Base-by-base conservation (phyloP, 2,797 vertebrate species). In the Spizella passerina region DNA sequence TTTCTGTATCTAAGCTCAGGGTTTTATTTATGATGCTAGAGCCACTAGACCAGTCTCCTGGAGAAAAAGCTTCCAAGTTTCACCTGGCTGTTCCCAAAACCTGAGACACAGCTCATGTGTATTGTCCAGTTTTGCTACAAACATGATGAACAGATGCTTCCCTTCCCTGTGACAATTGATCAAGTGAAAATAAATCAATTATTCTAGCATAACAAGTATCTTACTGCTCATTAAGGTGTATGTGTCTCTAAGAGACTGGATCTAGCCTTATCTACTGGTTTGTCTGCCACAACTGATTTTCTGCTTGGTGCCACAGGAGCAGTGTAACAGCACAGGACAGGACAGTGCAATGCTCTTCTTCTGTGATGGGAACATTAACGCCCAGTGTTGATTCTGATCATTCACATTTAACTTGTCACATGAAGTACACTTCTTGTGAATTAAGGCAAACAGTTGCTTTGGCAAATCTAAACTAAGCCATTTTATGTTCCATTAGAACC, bases 91-190 rank as follows among this genome's bases (percentile, higher is more conserved):
- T 49, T 70, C 46, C 32, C 43, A 61, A 65, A 95, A 53, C 19
- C 41, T 24, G 16, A 21, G 21, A 69, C 23, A 50, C 38, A 30
- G 12, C 18, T 39, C 7, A 1, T 7, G 7, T 2, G 0, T 15
- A 44, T 22, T 2, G 3, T 41, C 50, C 52, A 55, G 36, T 27
- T 46, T 65, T 39, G 43, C 49, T 53, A 39, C 0, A 1, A 78
- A 63, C n/a, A n/a, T 9, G 8, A 21, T 27, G 47, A 76, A 44
- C 0, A 2, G 50, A 50, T 53, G 41, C 20, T 80, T 43, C 50
- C 50, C 55, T 72, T 60, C 3, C 4, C 23, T 3, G 3, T 46
- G 32, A 55, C 36, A 65, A 65, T 6, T 41, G 23, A 75, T 9
- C 19, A 52, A 80, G n/a, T 46, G 60, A 87, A 32, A 73, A 59